Conservation (phyloP, 2,797 vertebrate species). For the Amniataba percoides region DNA sequence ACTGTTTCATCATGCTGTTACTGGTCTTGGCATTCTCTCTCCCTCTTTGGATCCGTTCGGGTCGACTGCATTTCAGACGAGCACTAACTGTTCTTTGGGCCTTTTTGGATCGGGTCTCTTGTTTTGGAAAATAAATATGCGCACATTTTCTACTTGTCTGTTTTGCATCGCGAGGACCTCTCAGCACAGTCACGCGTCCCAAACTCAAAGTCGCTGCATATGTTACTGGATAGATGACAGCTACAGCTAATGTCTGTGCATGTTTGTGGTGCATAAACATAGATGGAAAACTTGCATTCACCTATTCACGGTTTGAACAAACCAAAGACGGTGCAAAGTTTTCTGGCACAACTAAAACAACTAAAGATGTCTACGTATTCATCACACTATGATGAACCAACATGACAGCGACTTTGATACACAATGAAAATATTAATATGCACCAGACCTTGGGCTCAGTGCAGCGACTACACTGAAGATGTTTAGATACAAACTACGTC, state of each 20-base stretch:
- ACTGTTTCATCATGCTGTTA: background rate
- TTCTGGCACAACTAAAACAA: conserved; percentile 11
- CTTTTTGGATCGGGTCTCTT: background rate
- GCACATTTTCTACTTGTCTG: background rate
- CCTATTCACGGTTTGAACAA: background rate
- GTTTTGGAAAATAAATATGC: background rate
- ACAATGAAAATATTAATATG: background rate
- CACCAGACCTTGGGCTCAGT: too few relatives aligned
- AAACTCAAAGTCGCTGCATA: background rate
- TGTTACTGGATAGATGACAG: background rate
- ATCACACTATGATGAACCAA: background rate
- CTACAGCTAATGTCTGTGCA: background rate
- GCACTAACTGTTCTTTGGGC: background rate
- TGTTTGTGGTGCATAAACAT: background rate
- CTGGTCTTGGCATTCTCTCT: background rate
- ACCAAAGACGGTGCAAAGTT: background rate
- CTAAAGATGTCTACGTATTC: background rate
- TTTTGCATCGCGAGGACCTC: background rate
- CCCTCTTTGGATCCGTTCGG: background rate
- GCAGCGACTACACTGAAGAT: background rate
- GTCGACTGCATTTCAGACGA: background rate
- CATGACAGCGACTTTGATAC: background rate
- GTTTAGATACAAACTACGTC: background rate
- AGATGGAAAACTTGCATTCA: background rate
- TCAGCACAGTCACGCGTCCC: background rate